These are phyloP conservation scores for Pelmatolapia mariae DNA, from an alignment of 2,113 vertebrate genomes.

Conservation along the genomic window DNA sequence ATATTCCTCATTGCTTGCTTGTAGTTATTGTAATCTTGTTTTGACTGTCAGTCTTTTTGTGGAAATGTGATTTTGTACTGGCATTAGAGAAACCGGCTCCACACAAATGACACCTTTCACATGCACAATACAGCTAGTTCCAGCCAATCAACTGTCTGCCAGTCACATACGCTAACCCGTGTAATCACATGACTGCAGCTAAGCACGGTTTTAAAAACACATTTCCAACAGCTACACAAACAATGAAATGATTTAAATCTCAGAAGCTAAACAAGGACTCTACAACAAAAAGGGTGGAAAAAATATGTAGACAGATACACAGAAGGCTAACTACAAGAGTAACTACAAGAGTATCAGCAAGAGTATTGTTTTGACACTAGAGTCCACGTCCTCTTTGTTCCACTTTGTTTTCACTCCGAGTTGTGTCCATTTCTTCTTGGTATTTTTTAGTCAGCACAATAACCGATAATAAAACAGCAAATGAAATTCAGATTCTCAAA, in stretches of 20 bases:
- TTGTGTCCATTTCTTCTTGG: background rate
- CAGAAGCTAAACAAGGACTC: background rate
- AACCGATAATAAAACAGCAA: background rate
- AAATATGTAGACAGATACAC: background rate
- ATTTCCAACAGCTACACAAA: background rate
- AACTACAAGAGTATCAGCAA: background rate
- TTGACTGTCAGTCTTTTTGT: background rate
- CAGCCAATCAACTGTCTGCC: constrained; percentile 51
- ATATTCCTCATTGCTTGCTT: background rate
- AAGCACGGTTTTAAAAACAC: background rate
- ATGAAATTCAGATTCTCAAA: background rate
- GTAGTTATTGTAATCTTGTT: background rate
- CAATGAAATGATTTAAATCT: background rate
- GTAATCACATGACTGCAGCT: background rate
- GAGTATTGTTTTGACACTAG: background rate
- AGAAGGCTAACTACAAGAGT: background rate
- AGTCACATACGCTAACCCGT: constrained; percentile 28
- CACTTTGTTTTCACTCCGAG: background rate
- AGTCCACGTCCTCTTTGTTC: background rate
- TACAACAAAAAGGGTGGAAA: background rate
- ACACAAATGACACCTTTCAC: constrained; percentile 16
- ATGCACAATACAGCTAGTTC: constrained; percentile 35
- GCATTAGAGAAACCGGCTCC: background rate
- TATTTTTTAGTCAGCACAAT: background rate
- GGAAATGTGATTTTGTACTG: background rate